phyloP scores from a whole-genome alignment of 2,113 vertebrate species.

The Sylvietta virens region DNA sequence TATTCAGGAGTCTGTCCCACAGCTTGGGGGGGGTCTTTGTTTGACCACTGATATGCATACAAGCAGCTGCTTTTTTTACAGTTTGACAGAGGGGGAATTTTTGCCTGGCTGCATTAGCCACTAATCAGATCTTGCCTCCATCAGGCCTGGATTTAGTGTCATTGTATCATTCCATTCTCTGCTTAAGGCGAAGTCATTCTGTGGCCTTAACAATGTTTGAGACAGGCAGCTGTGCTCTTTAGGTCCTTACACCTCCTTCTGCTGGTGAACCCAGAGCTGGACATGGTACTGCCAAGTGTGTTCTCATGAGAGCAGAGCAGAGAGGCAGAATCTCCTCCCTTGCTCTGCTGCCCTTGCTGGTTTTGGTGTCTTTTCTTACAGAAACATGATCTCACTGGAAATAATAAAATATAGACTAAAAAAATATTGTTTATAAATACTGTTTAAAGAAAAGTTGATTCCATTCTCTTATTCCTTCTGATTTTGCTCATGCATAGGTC shows the following conservation, averaged over 20 bases:
- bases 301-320: not conserved
- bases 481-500: not conserved
- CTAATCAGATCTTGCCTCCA: not conserved
- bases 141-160: not conserved
- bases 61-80: not conserved
- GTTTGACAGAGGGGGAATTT: not conserved
- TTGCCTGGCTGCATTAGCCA: not conserved
- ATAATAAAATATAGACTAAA: not conserved
- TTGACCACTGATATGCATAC: not conserved
- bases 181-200: not conserved
- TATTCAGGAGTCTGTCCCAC: fast-evolving
- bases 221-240: not conserved
- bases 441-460: not conserved
- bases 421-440: not conserved
- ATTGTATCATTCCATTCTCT: fast-evolving
- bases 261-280: not conserved
- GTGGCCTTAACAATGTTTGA: not conserved
- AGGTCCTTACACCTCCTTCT: not conserved
- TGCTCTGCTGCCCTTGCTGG: fast-evolving
- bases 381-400: not conserved
- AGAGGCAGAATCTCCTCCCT: not conserved
- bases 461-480: not conserved
- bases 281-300: not conserved
- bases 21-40: not conserved
- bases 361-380: not conserved